Evolutionary conservation across 2,113 vertebrate genomes (phyloP).

Genomic region (Engraulis encrasicolus): DNA sequence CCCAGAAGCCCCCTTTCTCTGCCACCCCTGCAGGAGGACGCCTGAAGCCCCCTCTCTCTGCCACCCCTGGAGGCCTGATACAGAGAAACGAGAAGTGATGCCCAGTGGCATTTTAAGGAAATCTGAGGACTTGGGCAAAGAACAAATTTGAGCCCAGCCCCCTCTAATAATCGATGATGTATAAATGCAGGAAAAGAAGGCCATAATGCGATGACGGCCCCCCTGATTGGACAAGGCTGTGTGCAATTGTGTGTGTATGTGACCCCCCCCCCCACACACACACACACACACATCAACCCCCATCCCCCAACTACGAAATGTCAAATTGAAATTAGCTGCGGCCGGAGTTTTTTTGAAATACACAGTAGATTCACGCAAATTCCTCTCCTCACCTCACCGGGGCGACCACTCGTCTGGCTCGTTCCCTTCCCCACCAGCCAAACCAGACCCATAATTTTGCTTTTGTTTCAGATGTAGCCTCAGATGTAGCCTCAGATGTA

Average conservation of each 20-base stretch:
- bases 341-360: constrained; percentile 73
- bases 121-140: too few species aligned
- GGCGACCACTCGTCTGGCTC: constrained; percentile 78
- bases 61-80: constrained; percentile 42
- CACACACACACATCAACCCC: too few species aligned
- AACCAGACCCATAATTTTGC: constrained; percentile 83
- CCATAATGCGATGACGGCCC: too few species aligned
- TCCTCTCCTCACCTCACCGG: constrained; percentile 74
- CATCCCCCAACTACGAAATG: constrained; percentile 66
- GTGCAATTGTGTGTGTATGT: too few species aligned
- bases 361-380: constrained; percentile 74
- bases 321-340: constrained; percentile 78
- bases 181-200: too few species aligned
- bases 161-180: too few species aligned
- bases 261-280: too few species aligned
- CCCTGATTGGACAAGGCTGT: too few species aligned
- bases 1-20: too few species aligned
- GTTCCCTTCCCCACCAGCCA: constrained; percentile 70
- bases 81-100: constrained; percentile 55
- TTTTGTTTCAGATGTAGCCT: constrained; percentile 82
- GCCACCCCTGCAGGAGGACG: too few species aligned
- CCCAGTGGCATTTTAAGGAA: constrained; percentile 63
- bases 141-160: too few species aligned
- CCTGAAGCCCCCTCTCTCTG: constrained; percentile 37
- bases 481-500: constrained; percentile 77